A percentile compares a stretch with the other conserved stretches of the same genome.
phyloP scores from a whole-genome alignment of 2,888 invertebrate genomes.

The Mellilla xanthometata region DNA sequence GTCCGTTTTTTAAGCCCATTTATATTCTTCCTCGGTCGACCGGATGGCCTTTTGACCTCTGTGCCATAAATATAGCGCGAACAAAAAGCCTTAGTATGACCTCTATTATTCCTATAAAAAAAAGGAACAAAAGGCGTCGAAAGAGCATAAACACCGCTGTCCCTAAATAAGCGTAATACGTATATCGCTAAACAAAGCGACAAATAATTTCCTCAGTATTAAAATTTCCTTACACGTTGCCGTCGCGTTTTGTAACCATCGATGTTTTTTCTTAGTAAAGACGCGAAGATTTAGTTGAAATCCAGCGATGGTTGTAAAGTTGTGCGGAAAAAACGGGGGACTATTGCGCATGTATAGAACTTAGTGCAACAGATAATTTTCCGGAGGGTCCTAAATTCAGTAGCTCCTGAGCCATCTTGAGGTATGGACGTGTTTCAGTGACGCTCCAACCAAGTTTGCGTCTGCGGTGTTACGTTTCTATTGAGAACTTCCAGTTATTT shows the following conservation, averaged over 20 bases:
- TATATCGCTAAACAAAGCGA: conserved; percentile 51
- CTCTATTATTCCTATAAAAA: conserved; percentile 30
- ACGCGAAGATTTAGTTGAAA: neutral
- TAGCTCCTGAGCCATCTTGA: conserved; percentile 44
- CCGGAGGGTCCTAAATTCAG: conserved; percentile 51
- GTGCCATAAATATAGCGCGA: conserved; percentile 27
- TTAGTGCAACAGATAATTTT: conserved; percentile 57
- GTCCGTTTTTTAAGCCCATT: conserved; percentile 20
- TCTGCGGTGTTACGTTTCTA: conserved; percentile 46
- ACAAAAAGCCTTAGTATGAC: conserved; percentile 27
- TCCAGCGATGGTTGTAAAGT: conserved; percentile 35
- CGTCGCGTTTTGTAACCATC: conserved; percentile 28
- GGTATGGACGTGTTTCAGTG: conserved; percentile 40
- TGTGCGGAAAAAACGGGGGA: conserved; percentile 22
- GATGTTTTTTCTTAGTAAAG: conserved; percentile 14
- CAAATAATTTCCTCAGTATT: conserved; percentile 45
- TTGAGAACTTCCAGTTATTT: conserved; percentile 40
- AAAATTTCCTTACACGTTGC: conserved; percentile 21
- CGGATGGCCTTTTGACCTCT: conserved; percentile 27
- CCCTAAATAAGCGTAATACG: conserved; percentile 43
- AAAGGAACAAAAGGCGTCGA: conserved; percentile 40
- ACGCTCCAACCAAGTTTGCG: conserved; percentile 46
- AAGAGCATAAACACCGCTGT: conserved; percentile 44
- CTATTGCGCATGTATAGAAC: conserved; percentile 60
- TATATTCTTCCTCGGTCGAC: conserved; percentile 18